Evolutionary conservation across 2,113 vertebrate species (phyloP), one percentile per base, ranked within the genome.

Genomic region (Gobius niger): DNA sequence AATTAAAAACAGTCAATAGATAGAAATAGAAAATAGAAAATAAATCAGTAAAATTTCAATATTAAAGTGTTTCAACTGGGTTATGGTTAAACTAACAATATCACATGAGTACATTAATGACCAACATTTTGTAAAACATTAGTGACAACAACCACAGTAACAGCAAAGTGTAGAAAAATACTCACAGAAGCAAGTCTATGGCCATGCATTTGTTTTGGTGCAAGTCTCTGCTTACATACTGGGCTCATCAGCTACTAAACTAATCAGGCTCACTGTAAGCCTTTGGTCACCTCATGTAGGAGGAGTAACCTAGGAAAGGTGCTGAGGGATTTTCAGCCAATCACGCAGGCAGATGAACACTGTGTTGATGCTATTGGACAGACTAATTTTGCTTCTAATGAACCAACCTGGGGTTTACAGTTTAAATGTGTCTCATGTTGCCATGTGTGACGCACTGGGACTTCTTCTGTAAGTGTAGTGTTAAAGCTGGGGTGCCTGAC

Each of bases 181-280:
- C 92, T 93, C 74, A 94, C 93, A 90, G 87, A 68, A 91, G 83
- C 57, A 82, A 49, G 0, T 91, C 82, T 81, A 85, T 76, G 42
- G 91, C 91, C 90, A 92, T 92, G 70, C 82, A 87, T 85, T 85
- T 88, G 82, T 82, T 87, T 86, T 53, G 53, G 50, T 83, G 71
- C 62, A 72, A 14, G 9, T 79, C 75, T 68, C 62, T 70, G 67
- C 71, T 82, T 78, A 82, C 91, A 93, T 93, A 70, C 72, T 86
- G 19, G 60, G 62, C 56, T 62, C 68, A 75, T 73, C 68, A 63
- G 66, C 84, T 79, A 79, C 63, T 68, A 72, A 81, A 56, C 82
- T 94, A 93, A 95, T 93, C 91, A 91, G 92, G 91, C 90, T 94
- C 90, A 91, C 81, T 73, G 76, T 90, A 92, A 88, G 69, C 81